Base-by-base conservation (phyloP, 2,113 vertebrate species). In the Aplodontia rufa region DNA sequence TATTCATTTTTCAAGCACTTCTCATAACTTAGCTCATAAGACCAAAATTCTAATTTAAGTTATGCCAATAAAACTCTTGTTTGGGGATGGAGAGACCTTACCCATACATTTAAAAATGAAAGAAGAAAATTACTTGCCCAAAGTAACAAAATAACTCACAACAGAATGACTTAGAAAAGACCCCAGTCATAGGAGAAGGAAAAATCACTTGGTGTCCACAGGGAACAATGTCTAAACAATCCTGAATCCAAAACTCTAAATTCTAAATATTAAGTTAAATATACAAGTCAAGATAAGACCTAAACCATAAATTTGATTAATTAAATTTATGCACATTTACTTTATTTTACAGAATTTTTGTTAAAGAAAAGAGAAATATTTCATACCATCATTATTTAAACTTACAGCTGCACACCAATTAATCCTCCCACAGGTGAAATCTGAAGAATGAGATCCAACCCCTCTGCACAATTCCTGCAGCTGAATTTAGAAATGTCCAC, bases 341-440 rank as follows among this genome's bases (percentile, higher is more conserved):
- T 85, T 85, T 80, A 72, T 76, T 95, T 85, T 62, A 60, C 32
- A 66, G 58, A 91, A 68, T 94, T 96, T 42, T 91, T 90, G 93
- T 14, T 51, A n/a, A 69, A 80, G 66, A 93, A 78, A 66, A 86
- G 79, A 79, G 51, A 47, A 90, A 62, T 87, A 17, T 12, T 53
- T 84, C 20, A 90, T 8, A 81, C 3, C 20, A 28, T 55, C 71
- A 30, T 87, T 9, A 4, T 64, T 66, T 74, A 55, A 91, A 53
- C n/a, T 86, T 1, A 82, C 28, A 68, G 0, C 24, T 1, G 80
- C 37, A 71, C 0, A 75, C 28, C 93, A 81, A 53, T 58, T 72
- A 87, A 42, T 40, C 62, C 26, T 87, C 17, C 37, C 40, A 42
- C 0, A 47, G 32, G 62, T 85, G 55, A 87, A 78, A 81, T 26